A percentile compares a stretch with the other conserved stretches of the same genome.
phyloP scores from a whole-genome alignment of 2,888 invertebrate species.

The Marasmarcha lunaedactyla region DNA sequence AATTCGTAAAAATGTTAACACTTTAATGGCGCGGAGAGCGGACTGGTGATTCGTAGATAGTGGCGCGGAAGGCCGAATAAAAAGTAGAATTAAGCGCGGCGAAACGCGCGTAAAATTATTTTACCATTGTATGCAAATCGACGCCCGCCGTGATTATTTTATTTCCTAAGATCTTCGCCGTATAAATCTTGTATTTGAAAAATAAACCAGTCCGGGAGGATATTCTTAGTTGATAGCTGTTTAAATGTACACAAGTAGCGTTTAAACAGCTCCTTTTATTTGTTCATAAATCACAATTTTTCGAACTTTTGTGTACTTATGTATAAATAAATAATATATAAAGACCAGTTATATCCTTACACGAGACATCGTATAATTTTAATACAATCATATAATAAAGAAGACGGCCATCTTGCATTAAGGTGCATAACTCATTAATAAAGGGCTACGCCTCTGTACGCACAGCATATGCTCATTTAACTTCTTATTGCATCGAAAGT shows the following conservation, averaged over 20 bases:
- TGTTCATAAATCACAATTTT: too few species aligned
- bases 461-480: constrained; percentile 35
- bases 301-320: too few species aligned
- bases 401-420: constrained; percentile 54
- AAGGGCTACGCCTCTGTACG: constrained; percentile 54
- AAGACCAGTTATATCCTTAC: too few species aligned
- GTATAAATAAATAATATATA: too few species aligned
- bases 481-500: not conserved
- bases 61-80: constrained; percentile 61
- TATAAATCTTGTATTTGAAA: constrained; percentile 61
- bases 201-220: constrained; percentile 38
- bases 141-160: constrained; percentile 66
- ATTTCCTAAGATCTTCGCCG: constrained; percentile 63
- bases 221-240: constrained; percentile 47
- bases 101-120: constrained; percentile 71
- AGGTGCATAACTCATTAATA: constrained; percentile 65
- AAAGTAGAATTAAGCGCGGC: constrained; percentile 68
- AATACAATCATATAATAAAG: constrained; percentile 9
- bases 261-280: constrained; percentile 11
- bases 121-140: constrained; percentile 71
- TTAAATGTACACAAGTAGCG: constrained; percentile 20
- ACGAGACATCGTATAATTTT: too few species aligned
- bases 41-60: constrained; percentile 67
- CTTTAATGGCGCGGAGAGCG: constrained; percentile 50
- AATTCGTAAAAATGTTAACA: constrained; percentile 56